These are phyloP conservation scores for Peromyscus maniculatus DNA, from an alignment of 2,113 vertebrate species.

Conservation along the genomic window DNA sequence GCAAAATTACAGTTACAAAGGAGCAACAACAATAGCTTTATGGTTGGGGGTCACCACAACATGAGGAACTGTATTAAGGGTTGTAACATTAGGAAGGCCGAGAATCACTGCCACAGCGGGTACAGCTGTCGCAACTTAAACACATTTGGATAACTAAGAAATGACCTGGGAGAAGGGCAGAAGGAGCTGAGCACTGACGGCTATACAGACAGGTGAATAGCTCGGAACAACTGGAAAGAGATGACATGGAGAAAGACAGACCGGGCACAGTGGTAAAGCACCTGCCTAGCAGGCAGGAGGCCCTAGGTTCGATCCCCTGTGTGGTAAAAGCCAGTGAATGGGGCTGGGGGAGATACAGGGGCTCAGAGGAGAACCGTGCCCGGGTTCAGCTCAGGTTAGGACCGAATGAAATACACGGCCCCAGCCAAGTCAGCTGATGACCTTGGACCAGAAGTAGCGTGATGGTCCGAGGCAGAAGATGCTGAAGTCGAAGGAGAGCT, in stretches of 20 bases:
- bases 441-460: neutral
- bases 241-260: neutral
- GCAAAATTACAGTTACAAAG: neutral
- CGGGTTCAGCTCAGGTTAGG: neutral
- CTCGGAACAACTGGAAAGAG: neutral
- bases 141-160: constrained; percentile 8
- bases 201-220: neutral
- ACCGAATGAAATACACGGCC: neutral
- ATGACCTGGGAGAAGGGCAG: neutral
- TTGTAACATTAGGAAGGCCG: neutral
- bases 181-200: neutral
- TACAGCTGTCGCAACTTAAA: constrained; percentile 4
- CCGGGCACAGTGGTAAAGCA: neutral
- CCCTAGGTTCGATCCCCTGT: neutral
- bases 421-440: neutral
- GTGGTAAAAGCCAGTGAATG: neutral
- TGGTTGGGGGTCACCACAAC: neutral
- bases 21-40: neutral
- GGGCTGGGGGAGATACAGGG: neutral
- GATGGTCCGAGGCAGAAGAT: neutral
- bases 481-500: neutral
- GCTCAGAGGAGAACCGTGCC: neutral
- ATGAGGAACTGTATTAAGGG: neutral
- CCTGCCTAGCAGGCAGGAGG: neutral
- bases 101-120: neutral